phyloP scores from a whole-genome alignment of 2,113 vertebrate genomes.

The human (Homo sapiens) region GRCh38 chr2:17900001-17900500 shows the following conservation, averaged over 20 bases:
- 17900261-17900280: neutral
- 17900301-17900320: neutral
- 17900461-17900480: neutral
- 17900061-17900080: neutral
- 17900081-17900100: neutral
- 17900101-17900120: neutral
- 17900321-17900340: neutral
- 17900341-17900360: neutral
- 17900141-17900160: neutral
- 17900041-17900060: neutral
- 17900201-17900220: neutral
- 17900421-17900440: neutral
- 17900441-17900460: neutral
- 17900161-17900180: neutral
- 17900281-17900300: neutral
- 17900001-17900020: accelerated
- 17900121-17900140: neutral
- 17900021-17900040: accelerated
- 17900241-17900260: neutral
- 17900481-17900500: neutral
- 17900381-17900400: neutral
- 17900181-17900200: neutral
- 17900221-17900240: neutral
- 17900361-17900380: neutral
- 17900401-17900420: neutral